phyloP scores from a whole-genome alignment of 92 coral and sea anemone genomes.

The Epizoanthus fatuus region DNA sequence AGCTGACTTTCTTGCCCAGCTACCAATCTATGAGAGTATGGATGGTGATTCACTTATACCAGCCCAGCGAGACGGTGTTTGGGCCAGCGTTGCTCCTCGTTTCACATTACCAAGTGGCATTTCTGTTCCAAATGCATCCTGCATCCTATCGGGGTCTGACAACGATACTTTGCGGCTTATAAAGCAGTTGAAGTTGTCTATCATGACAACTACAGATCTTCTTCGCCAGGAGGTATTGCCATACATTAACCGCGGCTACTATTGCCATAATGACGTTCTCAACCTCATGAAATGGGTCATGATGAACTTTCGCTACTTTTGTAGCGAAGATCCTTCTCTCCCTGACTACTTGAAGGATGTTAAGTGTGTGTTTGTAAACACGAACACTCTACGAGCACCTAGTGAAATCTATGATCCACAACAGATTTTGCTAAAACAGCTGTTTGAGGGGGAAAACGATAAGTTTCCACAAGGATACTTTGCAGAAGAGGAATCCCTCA shows the following conservation, averaged over 20 bases:
- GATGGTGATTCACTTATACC: conserved; percentile 36
- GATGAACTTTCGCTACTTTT: not conserved
- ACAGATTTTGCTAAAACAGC: conserved; percentile 16
- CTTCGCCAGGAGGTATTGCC: conserved; percentile 35
- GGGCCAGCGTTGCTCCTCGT: conserved; percentile 22
- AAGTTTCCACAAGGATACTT: conserved; percentile 49
- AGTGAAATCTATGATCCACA: conserved; percentile 54
- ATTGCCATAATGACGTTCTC: conserved; percentile 30
- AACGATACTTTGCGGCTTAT: conserved; percentile 34
- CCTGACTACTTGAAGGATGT: conserved; percentile 10
- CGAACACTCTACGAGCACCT: conserved; percentile 35
- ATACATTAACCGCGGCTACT: conserved; percentile 15
- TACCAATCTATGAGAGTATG: conserved; percentile 52
- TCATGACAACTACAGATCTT: conserved; percentile 21
- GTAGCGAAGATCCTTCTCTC: conserved; percentile 21
- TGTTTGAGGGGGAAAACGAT: conserved; percentile 45
- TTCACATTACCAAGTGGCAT: conserved; percentile 39
- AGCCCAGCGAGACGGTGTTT: not conserved
- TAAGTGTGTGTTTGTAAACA: conserved; percentile 32
- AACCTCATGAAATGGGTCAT: conserved; percentile 44
- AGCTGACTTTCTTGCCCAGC: conserved; percentile 17
- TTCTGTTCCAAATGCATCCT: conserved; percentile 17
- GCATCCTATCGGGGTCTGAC: conserved; percentile 47
- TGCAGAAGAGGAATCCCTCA: not conserved
- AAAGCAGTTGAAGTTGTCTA: not conserved